These are phyloP conservation scores for Poecilus cupreus DNA, from an alignment of 2,888 invertebrate genomes.

Conservation along the genomic window DNA sequence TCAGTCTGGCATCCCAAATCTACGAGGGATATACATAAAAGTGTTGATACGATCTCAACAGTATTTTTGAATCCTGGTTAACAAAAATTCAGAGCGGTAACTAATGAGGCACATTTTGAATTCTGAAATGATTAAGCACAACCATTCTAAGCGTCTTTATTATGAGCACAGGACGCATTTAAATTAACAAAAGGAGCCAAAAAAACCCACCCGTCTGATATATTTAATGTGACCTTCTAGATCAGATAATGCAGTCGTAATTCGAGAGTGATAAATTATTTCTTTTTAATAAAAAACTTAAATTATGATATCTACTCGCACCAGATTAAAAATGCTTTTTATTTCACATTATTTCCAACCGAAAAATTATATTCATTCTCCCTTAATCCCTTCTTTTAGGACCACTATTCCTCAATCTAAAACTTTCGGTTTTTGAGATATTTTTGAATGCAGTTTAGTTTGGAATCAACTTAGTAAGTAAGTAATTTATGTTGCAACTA, in stretches of 20 bases:
- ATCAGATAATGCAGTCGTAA: slow-evolving; percentile 46
- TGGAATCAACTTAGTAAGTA: too few species aligned
- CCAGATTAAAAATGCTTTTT: slow-evolving; percentile 17
- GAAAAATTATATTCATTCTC: too few species aligned
- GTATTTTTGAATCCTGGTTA: slow-evolving; percentile 50
- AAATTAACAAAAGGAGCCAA: slow-evolving; percentile 54
- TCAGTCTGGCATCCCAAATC: slow-evolving; percentile 2
- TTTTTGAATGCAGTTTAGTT: too few species aligned
- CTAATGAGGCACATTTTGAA: slow-evolving; percentile 70
- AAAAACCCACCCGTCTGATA: slow-evolving; percentile 46
- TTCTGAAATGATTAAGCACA: slow-evolving; percentile 70
- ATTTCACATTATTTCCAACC: too few species aligned
- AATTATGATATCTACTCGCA: slow-evolving; percentile 37
- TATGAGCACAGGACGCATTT: slow-evolving; percentile 64
- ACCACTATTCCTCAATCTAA: too few species aligned
- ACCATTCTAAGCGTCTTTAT: slow-evolving; percentile 70
- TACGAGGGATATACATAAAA: slow-evolving; percentile 56
- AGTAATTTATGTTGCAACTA: too few species aligned
- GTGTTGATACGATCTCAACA: slow-evolving; percentile 57
- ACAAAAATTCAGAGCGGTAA: slow-evolving; percentile 69
- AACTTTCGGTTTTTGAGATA: too few species aligned
- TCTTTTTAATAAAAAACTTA: slow-evolving; percentile 43
- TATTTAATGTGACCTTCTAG: slow-evolving; percentile 54
- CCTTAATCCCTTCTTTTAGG: too few species aligned
- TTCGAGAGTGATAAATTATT: slow-evolving; percentile 45